These are phyloP conservation scores for Epinephelus lanceolatus DNA, from an alignment of 2,113 vertebrate genomes.

Conservation along the genomic window DNA sequence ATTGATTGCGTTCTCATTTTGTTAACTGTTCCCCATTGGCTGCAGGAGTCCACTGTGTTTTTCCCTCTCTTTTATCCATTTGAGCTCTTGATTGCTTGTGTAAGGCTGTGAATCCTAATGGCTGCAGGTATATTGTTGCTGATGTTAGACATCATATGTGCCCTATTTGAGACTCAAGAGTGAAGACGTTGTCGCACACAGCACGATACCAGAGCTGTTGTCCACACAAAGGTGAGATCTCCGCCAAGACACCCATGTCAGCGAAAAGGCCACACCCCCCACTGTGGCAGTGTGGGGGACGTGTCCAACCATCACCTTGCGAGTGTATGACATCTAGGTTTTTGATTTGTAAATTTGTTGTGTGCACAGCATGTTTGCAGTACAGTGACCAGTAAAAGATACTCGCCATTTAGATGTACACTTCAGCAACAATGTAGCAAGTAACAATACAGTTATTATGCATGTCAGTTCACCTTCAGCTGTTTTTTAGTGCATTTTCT, in stretches of 20 bases:
- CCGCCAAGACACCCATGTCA: neutral
- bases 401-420: neutral
- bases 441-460: neutral
- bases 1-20: constrained; percentile 43
- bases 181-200: neutral
- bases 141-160: constrained; percentile 5
- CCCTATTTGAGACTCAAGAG: neutral
- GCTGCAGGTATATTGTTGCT: neutral
- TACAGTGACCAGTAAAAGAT: constrained; percentile 13
- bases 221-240: neutral
- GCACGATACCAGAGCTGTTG: neutral
- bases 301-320: constrained; percentile 2
- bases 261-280: constrained; percentile 39
- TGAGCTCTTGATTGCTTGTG: constrained; percentile 38
- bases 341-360: neutral
- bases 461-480: neutral
- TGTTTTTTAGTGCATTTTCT: neutral
- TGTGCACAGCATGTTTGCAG: neutral
- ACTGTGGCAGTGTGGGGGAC: constrained; percentile 26
- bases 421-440: neutral
- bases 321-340: constrained; percentile 42
- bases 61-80: constrained; percentile 23
- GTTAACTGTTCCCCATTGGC: constrained; percentile 33
- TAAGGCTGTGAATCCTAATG: constrained; percentile 28
- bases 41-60: neutral